These are phyloP conservation scores for Pseudochirops cupreus DNA, from an alignment of 2,797 vertebrate genomes.

Conservation along the genomic window DNA sequence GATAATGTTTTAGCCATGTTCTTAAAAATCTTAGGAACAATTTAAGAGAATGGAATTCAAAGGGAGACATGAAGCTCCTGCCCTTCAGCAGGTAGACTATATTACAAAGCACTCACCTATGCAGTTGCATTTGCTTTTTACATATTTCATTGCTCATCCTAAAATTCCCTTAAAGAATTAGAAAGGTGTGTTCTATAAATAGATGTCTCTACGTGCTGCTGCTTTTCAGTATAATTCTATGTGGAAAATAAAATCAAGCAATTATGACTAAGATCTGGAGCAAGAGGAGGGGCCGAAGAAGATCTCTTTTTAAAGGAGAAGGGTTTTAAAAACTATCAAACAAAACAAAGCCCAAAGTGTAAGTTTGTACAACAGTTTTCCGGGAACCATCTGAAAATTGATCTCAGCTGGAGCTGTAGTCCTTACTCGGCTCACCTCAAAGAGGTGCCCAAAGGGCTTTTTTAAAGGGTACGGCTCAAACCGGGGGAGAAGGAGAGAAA, in stretches of 20 bases:
- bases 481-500: slow-evolving; percentile 65
- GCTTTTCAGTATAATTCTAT: slow-evolving; percentile 17
- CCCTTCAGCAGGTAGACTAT: neutral
- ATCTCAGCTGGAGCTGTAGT: slow-evolving; percentile 72
- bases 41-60: slow-evolving; percentile 3
- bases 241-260: slow-evolving; percentile 49
- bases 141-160: slow-evolving; percentile 27
- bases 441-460: slow-evolving; percentile 77
- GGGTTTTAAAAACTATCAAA: slow-evolving; percentile 7
- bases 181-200: neutral
- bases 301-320: slow-evolving; percentile 59
- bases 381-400: slow-evolving; percentile 70
- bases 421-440: slow-evolving; percentile 65
- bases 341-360: slow-evolving; percentile 16
- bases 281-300: slow-evolving; percentile 19
- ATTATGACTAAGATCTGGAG: neutral
- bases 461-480: slow-evolving; percentile 73
- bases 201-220: slow-evolving; percentile 3
- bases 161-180: slow-evolving; percentile 22
- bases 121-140: slow-evolving; percentile 26
- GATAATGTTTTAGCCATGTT: neutral
- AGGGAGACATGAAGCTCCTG: slow-evolving; percentile 41
- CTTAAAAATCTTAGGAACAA: neutral
- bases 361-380: slow-evolving; percentile 27
- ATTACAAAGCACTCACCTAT: slow-evolving; percentile 24